Evolutionary conservation across 2,113 vertebrate genomes (phyloP), one percentile per base, ranked within the genome.

Genomic region (Spheniscus mendiculus): DNA sequence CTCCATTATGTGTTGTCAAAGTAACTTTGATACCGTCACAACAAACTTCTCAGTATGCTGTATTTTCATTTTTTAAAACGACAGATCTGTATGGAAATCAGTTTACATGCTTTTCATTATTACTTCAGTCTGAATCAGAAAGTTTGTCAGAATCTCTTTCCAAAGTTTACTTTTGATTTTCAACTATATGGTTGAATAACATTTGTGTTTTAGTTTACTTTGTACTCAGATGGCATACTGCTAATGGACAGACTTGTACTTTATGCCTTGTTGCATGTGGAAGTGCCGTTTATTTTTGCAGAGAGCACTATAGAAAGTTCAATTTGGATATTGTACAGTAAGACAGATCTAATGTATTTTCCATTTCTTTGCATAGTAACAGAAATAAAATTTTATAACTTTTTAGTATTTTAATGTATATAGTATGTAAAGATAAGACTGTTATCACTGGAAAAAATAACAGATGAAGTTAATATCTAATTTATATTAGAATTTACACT

Each of bases 271-370:
- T 83, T 97, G 98, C 98, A 98, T 98, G 98, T 95, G 95, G 96
- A 96, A 98, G 95, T 97, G 87, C 92, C n/a, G 5, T 98, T 97
- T 98, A 97, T 98, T 98, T 98, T 98, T 98, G 85, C 76, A 93
- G 83, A 94, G 94, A 95, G 53, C 67, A 30, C 69, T 97, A 95
- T 55, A 97, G 94, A 94, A 93, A 88, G 80, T 95, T 97, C 94
- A 74, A 45, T 95, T 98, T 93, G 92, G 96, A 92, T 97, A 98
- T 87, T 98, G 91, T 98, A 98, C 95, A 98, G 97, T 96, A 95
- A 77, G 79, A 96, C 91, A 98, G 95, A 98, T 94, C 76, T 85
- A 85, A 97, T 77, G 97, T 98, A 98, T 98, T 98, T 98, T 98
- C 97, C 96, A 97, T 97, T 87, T 90, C 84, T 93, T 87, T 93